Conservation (phyloP, 1,140 invertebrate species). For the Goniozus legneri region DNA sequence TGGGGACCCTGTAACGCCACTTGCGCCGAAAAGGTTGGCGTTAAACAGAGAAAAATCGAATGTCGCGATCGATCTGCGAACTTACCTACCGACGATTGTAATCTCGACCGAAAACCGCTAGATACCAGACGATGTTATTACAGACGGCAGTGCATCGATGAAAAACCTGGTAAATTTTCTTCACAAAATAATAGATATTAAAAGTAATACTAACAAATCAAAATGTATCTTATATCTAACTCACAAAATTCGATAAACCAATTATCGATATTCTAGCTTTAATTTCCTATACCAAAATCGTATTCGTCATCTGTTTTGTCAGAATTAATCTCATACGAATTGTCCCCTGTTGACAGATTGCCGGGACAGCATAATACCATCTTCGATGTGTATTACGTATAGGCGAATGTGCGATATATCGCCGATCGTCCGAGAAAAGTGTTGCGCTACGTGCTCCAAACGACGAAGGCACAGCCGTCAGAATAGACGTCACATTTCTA, state of each 20-base stretch:
- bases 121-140: constrained; percentile 37
- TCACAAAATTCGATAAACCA: too few relatives aligned
- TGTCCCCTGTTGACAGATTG: constrained; percentile 28
- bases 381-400: constrained; percentile 32
- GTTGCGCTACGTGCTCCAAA: constrained; percentile 39
- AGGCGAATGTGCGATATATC: constrained; percentile 38
- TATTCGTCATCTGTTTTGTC: too few relatives aligned
- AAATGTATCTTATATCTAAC: too few relatives aligned
- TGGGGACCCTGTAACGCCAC: constrained; percentile 41
- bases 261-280: too few relatives aligned
- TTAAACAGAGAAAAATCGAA: constrained; percentile 32
- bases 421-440: constrained; percentile 35
- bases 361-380: constrained; percentile 32
- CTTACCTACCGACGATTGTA: constrained; percentile 32
- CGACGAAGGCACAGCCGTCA: constrained; percentile 36
- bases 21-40: constrained; percentile 30
- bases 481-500: constrained; percentile 27
- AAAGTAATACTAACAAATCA: too few relatives aligned
- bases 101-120: constrained; percentile 31
- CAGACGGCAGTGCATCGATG: constrained; percentile 32
- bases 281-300: too few relatives aligned
- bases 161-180: constrained; percentile 34
- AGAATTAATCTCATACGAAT: too few relatives aligned
- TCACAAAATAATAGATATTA: background rate
- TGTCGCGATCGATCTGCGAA: constrained; percentile 37